phyloP scores from a whole-genome alignment of 2,888 invertebrate genomes.

The Nomada ferruginata region DNA sequence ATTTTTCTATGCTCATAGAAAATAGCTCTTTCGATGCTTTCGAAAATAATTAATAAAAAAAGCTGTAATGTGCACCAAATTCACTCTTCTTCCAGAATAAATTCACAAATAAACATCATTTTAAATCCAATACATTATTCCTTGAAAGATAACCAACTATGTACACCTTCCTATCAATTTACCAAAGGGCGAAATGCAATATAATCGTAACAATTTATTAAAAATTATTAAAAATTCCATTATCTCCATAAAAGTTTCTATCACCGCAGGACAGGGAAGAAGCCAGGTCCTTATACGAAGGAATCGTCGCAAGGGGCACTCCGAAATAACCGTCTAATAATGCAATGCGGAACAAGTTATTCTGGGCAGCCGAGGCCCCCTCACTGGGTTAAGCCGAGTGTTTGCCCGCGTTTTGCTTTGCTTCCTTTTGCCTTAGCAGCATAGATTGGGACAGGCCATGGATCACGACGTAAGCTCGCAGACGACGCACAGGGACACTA shows the following conservation, averaged over 20 bases:
- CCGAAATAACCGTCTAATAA: conserved; percentile 82
- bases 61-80: no score
- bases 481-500: conserved; percentile 61
- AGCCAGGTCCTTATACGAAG: conserved; percentile 57
- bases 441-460: conserved; percentile 79
- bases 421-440: conserved; percentile 76
- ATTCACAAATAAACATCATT: no score
- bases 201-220: no score
- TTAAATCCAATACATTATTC: no score
- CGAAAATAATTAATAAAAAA: no score
- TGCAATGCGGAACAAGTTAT: conserved; percentile 83
- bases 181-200: neutral
- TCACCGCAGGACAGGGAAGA: conserved; percentile 20
- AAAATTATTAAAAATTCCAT: neutral
- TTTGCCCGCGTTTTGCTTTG: conserved; percentile 77
- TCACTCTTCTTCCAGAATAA: no score
- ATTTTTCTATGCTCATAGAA: no score
- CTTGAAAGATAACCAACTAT: no score
- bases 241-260: neutral
- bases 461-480: conserved; percentile 72
- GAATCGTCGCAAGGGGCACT: conserved; percentile 62
- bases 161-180: no score
- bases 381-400: conserved; percentile 80
- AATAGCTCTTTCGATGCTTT: no score
- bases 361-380: conserved; percentile 77